Evolutionary conservation across 2,797 vertebrate genomes (phyloP).

Genomic region (Mareca strepera): DNA sequence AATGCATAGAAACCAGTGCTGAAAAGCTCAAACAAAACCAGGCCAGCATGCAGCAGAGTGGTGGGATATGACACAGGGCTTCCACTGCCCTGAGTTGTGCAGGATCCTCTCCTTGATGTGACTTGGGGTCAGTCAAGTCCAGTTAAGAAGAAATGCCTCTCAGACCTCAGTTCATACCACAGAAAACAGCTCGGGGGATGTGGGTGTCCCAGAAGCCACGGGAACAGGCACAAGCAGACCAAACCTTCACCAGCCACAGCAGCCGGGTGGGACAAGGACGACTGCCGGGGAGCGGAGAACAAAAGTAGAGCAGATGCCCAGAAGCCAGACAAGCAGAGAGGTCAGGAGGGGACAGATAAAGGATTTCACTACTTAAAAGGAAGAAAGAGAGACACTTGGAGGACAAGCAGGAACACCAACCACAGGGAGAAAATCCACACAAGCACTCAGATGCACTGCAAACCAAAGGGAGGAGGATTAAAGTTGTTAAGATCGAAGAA

Average conservation of each 20-base stretch:
- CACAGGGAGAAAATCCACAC: neutral
- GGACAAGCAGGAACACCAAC: constrained; percentile 15
- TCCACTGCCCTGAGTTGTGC: neutral
- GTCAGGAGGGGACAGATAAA: constrained; percentile 53
- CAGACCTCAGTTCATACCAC: neutral
- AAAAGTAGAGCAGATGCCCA: constrained; percentile 14
- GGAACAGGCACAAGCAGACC: neutral
- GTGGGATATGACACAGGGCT: neutral
- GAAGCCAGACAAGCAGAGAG: constrained; percentile 14
- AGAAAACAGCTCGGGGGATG: neutral
- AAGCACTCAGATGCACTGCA: neutral
- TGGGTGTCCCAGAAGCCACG: neutral
- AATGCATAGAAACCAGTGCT: neutral
- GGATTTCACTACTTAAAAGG: constrained; percentile 50
- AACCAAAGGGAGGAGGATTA: constrained; percentile 11
- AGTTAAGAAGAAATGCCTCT: neutral
- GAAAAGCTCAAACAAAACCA: neutral
- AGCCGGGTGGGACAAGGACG: neutral
- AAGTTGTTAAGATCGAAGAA: neutral
- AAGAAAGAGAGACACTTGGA: neutral
- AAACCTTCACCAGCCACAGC: rapidly evolving
- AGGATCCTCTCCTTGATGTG: neutral
- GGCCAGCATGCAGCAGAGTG: too few species aligned
- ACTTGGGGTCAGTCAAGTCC: neutral
- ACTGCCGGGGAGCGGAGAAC: neutral